Evolutionary conservation across 1,140 invertebrate species (phyloP), one percentile per base, ranked within the genome.

Genomic region (Hycleus phaleratus): DNA sequence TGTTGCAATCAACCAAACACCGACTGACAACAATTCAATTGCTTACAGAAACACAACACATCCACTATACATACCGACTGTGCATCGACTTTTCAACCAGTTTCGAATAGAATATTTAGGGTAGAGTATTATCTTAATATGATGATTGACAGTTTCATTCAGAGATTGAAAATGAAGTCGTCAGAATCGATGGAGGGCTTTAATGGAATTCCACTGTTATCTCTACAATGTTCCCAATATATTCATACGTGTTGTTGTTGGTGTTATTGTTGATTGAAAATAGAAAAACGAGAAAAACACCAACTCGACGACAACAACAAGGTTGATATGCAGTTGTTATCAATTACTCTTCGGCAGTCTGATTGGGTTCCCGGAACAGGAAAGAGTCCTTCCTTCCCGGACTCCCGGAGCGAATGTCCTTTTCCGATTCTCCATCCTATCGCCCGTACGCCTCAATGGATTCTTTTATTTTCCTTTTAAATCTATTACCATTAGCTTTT

Each of bases 331-430:
- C 54, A 60, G 59, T 59, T 61, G 60, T 68, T 70, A 70, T 70
- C 67, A 68, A 65, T 70, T 68, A 70, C 68, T 68, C 62, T 67
- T 66, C 56, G 54, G 59, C 67, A 63, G 65, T 65, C 67, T 69
- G 71, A 72, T 72, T 71, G 69, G 71, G 64, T 63, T 64, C 63
- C 69, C 71, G 71, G 71, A 72, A 72, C 60, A 70, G 71, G 71
- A 72, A 72, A 69, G 68, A 69, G 67, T 70, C 70, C 67, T 72
- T 72, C 70, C 70, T 72, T 72, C 70, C 70, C 70, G 70, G 70
- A 72, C 69, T 71, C 69, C 70, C 70, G 70, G 70, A 65, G 66
- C 70, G 67, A 72, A 72, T 72, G 70, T 70, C 68, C 70, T 67
- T 70, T 72, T 72, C 69, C 70, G 69, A 71, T 66, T 70, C 56